A percentile compares a stretch with the other conserved stretches of the same genome.
These are phyloP conservation scores for Pseudopleuronectes americanus DNA, from an alignment of 2,797 vertebrate genomes.

Conservation along the genomic window DNA sequence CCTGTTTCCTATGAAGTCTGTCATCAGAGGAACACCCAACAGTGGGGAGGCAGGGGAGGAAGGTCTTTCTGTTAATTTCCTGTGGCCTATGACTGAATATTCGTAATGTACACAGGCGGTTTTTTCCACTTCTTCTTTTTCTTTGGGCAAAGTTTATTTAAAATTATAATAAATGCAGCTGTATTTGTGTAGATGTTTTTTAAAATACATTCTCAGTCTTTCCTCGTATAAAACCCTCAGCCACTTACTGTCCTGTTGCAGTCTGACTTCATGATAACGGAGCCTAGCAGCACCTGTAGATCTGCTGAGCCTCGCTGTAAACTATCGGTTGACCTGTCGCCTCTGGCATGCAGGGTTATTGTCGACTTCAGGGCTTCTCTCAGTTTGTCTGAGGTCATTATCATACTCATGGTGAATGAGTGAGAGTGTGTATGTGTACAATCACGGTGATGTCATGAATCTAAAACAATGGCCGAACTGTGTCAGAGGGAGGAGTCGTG, in stretches of 20 bases:
- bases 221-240: background rate
- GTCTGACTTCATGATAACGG: background rate
- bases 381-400: constrained; percentile 41
- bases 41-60: constrained; percentile 35
- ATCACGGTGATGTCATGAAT: constrained; percentile 56
- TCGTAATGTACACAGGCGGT: background rate
- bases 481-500: constrained; percentile 28
- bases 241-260: background rate
- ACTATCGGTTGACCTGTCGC: constrained; percentile 35
- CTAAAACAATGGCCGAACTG: constrained; percentile 54
- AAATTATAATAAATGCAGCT: background rate
- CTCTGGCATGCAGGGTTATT: constrained; percentile 42
- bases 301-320: constrained; percentile 20
- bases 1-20: constrained; percentile 69
- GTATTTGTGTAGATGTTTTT: constrained; percentile 8
- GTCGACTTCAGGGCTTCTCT: constrained; percentile 29
- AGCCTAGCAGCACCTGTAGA: constrained; percentile 12
- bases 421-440: constrained; percentile 23
- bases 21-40: constrained; percentile 56
- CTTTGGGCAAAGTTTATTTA: too few relatives aligned
- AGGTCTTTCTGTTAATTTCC: constrained; percentile 38
- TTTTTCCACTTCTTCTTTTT: constrained; percentile 20
- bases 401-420: constrained; percentile 45
- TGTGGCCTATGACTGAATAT: constrained; percentile 29
- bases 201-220: background rate